Evolutionary conservation across 2,113 vertebrate species (phyloP), one percentile per base, ranked within the genome.

Genomic region (Perca schrenkii): DNA sequence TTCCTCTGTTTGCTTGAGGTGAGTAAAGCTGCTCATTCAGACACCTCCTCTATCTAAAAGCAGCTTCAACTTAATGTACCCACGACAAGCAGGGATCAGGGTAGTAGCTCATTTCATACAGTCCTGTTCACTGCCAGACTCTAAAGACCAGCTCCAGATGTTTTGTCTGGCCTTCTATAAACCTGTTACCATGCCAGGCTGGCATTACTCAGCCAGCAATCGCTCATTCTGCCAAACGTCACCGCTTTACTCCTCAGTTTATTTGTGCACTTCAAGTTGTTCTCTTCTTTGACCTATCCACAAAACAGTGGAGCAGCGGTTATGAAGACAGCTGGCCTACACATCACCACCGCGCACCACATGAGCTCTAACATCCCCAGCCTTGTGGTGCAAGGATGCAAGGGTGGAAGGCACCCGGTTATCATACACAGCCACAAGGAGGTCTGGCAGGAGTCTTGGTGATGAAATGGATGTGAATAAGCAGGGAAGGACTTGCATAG

Each of bases 401-500:
- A 21, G 69, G 54, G 68, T 54, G 77, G 67, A 86, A 83, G 79
- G 81, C 71, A 82, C 74, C 83, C 83, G 46, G 81, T 74, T 72
- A 84, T 86, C 84, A 81, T 46, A 28, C 63, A 8, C 57, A 16
- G 82, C 83, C 88, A 77, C 86, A 83, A 86, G 73, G 58, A 87
- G 83, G 82, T 89, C 85, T 91, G 88, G 82, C 88, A 86, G 69
- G 57, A 79, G 79, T 10, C 43, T 49, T 0, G 6, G 75, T 79
- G 83, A 90, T 74, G 76, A 89, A 80, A 80, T 70, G 74, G 78
- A 78, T 84, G 85, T 77, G 85, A 81, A 83, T 74, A 68, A 85
- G 60, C 36, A 65, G 69, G 58, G 57, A 74, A 85, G 57, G 82
- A 77, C 66, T 54, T 6, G 22, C 36, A 3, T 66, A 69, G 46